Evolutionary conservation across 2,113 vertebrate species (phyloP).

Genomic region (Lagenorhynchus albirostris): DNA sequence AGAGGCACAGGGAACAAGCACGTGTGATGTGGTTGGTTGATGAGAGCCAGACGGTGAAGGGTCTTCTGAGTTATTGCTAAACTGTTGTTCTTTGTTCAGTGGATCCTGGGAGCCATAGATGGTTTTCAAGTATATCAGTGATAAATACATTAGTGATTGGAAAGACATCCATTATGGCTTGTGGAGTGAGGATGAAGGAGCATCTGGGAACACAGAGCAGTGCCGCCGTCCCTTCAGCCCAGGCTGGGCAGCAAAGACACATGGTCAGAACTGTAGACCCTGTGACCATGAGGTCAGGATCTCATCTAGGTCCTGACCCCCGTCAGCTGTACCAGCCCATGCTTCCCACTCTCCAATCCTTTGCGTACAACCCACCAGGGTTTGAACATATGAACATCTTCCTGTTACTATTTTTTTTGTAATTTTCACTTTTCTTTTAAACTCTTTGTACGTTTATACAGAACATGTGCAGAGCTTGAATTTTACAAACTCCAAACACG

Average conservation of each 20-base stretch:
- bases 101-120: background rate
- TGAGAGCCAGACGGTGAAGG: background rate
- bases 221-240: background rate
- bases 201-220: background rate
- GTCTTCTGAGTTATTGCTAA: background rate
- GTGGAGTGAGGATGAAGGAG: background rate
- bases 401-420: background rate
- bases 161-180: background rate
- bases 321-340: too few species aligned
- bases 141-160: background rate
- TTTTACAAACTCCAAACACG: background rate
- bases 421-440: background rate
- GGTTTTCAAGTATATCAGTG: background rate
- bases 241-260: background rate
- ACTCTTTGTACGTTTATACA: background rate
- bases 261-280: background rate
- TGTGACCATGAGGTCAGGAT: background rate
- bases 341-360: background rate
- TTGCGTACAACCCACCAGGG: rapidly evolving
- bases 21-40: too few species aligned
- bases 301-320: rapidly evolving
- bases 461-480: background rate
- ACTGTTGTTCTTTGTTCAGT: background rate
- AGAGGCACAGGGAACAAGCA: too few species aligned
- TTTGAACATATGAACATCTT: background rate